These are phyloP conservation scores for Athalia rosae DNA, from an alignment of 2,888 invertebrate species.

Conservation along the genomic window DNA sequence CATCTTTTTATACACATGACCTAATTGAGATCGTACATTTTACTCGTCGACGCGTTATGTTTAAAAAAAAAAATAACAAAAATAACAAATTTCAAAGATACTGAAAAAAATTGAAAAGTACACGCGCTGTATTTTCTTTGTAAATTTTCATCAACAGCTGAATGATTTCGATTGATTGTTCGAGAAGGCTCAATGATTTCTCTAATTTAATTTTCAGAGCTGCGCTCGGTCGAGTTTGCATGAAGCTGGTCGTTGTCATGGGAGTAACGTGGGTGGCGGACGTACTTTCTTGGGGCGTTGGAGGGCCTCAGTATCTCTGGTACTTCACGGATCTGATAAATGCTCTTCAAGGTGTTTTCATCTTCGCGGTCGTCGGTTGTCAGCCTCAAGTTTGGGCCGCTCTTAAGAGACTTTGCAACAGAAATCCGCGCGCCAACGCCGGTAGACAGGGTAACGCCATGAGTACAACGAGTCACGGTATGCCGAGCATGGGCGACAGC, in stretches of 20 bases:
- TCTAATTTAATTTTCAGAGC: conserved; percentile 76
- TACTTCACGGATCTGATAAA: conserved; percentile 90
- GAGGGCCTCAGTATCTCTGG: conserved; percentile 88
- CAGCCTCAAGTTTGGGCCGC: conserved; percentile 88
- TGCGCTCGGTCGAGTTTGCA: conserved; percentile 87
- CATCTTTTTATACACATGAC: too few relatives aligned
- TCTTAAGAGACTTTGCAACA: conserved; percentile 79
- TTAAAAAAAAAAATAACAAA: too few relatives aligned
- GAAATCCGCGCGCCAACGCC: conserved; percentile 76
- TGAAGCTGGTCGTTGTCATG: conserved; percentile 90
- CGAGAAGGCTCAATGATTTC: not conserved
- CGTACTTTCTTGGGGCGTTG: conserved; percentile 88
- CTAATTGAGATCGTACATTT: too few relatives aligned
- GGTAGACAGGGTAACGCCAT: conserved; percentile 79
- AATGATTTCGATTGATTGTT: too few relatives aligned
- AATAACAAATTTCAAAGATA: too few relatives aligned
- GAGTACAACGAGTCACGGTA: conserved; percentile 86
- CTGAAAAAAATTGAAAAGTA: too few relatives aligned
- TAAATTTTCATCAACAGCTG: too few relatives aligned
- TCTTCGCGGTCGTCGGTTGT: conserved; percentile 91
- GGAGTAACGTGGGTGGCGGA: conserved; percentile 87
- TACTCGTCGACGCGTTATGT: too few relatives aligned
- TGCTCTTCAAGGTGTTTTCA: conserved; percentile 90
- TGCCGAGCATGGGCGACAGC: conserved; percentile 88
- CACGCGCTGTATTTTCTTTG: too few relatives aligned